phyloP scores from a whole-genome alignment of 2,113 vertebrate genomes.

The Origma solitaria region DNA sequence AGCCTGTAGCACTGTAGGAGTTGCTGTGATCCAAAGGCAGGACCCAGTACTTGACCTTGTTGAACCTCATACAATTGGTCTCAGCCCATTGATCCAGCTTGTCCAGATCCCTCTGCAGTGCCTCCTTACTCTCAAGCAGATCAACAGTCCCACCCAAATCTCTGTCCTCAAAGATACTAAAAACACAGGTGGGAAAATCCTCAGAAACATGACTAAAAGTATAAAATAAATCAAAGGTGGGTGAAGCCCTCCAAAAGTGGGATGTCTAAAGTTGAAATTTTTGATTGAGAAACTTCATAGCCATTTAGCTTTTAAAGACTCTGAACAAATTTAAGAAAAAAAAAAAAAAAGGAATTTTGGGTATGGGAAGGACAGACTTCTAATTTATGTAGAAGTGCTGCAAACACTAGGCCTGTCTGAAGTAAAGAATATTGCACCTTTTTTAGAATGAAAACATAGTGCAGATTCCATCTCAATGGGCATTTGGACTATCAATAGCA shows the following conservation, averaged over 20 bases:
- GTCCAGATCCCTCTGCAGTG: background rate
- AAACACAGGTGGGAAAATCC: background rate
- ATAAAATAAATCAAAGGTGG: background rate
- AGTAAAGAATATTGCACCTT: background rate
- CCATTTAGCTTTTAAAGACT: background rate
- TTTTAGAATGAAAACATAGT: background rate
- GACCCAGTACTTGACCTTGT: accelerated
- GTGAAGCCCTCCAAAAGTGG: background rate
- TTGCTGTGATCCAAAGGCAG: background rate
- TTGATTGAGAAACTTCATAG: background rate
- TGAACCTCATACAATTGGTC: background rate
- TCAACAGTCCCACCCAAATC: background rate
- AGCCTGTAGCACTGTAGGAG: accelerated
- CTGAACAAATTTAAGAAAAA: background rate
- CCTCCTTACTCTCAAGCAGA: background rate
- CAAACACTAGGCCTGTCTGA: background rate
- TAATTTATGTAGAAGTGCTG: background rate
- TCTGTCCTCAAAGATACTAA: background rate
- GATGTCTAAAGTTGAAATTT: background rate
- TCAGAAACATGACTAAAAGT: background rate
- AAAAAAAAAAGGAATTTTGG: background rate
- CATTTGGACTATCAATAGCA: background rate
- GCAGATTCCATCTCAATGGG: background rate
- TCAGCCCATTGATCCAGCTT: accelerated
- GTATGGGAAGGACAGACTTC: background rate